Base-by-base conservation (phyloP, 2,888 invertebrate genomes). In the Epinotia brunnichana region DNA sequence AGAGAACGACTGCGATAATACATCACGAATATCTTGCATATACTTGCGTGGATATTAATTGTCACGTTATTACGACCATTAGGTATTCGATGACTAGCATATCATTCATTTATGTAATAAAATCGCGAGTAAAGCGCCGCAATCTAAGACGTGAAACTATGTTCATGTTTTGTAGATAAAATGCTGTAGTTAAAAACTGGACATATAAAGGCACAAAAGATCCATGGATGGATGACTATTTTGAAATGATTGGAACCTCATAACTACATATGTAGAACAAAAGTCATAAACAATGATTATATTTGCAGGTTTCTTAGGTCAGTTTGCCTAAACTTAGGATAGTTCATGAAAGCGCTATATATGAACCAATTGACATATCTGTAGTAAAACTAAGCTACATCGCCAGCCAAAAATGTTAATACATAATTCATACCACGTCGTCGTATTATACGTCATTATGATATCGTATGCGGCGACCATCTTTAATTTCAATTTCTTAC, bases 401-500 rank as follows among this genome's bases (percentile, higher is more conserved):
- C 17, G 7, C 41, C 57, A 21, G 41, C 63, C 81, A 77, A 77
- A 83, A 83, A 78, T 77, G 68, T 74, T 76, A 68, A 83, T 84
- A 80, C 82, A 83, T 84, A 78, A 84, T 84, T 83, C 84, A 83
- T 79, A 73, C 59, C 71, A 78, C 82, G 80, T 77, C 73, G 73
- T 73, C 81, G 73, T 81, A 83, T 84, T 84, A 83, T 78, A 79
- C 78, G 77, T 80, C 82, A 84, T 84, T 84, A 84, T 78, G 78
- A 78, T 81, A 79, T 78, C 78, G 74, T 69, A 73, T 76, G 76
- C 76, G 78, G 75, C 74, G 74, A 70, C 64, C 77, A 79, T 76
- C 81, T 82, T 80, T 82, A 81, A 80, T 83, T 83, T 83, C 79
- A 81, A 83, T 83, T 81, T 83, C 79, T 79, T 79, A 77, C 72